Percentiles rank a stretch among this genome's conserved stretches.
These are phyloP conservation scores for Sphyrna mokarran DNA, from an alignment of 2,113 vertebrate genomes.

Conservation along the genomic window DNA sequence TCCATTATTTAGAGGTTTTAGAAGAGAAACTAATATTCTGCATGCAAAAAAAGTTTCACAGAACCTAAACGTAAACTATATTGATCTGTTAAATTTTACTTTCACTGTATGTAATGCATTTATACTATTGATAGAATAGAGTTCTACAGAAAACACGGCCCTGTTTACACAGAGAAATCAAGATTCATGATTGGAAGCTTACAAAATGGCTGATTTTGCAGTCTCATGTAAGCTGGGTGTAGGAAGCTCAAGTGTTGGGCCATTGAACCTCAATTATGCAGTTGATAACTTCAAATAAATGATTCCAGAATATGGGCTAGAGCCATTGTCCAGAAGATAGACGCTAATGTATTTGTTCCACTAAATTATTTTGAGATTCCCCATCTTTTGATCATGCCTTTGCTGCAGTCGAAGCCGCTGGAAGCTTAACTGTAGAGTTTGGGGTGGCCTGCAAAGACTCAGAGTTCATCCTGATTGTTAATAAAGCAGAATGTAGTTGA, in stretches of 20 bases:
- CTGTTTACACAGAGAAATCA: conserved; percentile 37
- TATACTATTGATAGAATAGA: conserved; percentile 35
- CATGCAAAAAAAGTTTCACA: conserved; percentile 38
- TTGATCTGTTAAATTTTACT: conserved; percentile 37
- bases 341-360: conserved; percentile 11
- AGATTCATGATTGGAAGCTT: conserved; percentile 35
- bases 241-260: conserved; percentile 25
- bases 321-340: neutral
- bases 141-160: conserved; percentile 32
- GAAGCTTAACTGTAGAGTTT: neutral
- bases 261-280: conserved; percentile 4
- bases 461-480: neutral
- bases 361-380: conserved; percentile 25
- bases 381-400: neutral
- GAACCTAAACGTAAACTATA: conserved; percentile 37
- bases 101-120: conserved; percentile 35
- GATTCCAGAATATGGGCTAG: neutral
- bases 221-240: conserved; percentile 32
- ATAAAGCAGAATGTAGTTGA: neutral
- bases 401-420: neutral
- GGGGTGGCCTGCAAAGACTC: neutral
- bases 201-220: conserved; percentile 29
- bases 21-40: conserved; percentile 36
- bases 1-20: conserved; percentile 36
- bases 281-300: neutral